Evolutionary conservation across 2,888 invertebrate genomes (phyloP), one percentile per base, ranked within the genome.

Genomic region (Trichogramma evanescens): DNA sequence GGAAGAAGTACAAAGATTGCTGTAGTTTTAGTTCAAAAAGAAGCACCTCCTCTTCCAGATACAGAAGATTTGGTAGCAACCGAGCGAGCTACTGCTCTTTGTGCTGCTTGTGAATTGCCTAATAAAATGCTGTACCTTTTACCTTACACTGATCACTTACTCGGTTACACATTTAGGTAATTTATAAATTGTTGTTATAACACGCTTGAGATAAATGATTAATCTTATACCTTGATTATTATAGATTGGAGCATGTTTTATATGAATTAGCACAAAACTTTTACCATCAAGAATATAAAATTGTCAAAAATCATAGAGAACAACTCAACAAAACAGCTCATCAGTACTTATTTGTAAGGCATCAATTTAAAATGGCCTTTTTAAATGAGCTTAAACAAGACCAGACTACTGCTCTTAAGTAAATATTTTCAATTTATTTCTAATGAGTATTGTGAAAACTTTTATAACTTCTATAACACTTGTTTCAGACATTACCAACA

Each of bases 321-420:
- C 90, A 93, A 72, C 83, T 96, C 44, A 94, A 94, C 69, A 93
- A 93, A 79, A 90, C 89, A 8, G 89, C 89, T 26, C 96, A 97
- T 79, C 93, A 92, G 76, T 89, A 91, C 70, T 82, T 99, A 56
- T 92, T 91, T 81, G 94, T 98, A 40, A 82, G 99, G 43, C 97
- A 98, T 80, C 93, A 96, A 74, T 97, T 96, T 75, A 99, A 99
- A 81, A 86, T 97, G 77, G 99, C 91, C 0, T 97, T 95, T 80
- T 86, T 95, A 56, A 91, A 92, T 72, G 99, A 99, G 80, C 79
- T 99, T 65, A 89, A 91, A 70, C 94, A 95, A 75, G 98, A 97
- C 74, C 82, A 86, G 67, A 87, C 86, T 72, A 87, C 89, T 0
- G 93, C 95, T 9, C 86, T 92, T 69, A 92, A 91, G 84, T 87